Base-by-base conservation (phyloP, 23 tunicate genomes). In the Clavelina lepadiformis region DNA sequence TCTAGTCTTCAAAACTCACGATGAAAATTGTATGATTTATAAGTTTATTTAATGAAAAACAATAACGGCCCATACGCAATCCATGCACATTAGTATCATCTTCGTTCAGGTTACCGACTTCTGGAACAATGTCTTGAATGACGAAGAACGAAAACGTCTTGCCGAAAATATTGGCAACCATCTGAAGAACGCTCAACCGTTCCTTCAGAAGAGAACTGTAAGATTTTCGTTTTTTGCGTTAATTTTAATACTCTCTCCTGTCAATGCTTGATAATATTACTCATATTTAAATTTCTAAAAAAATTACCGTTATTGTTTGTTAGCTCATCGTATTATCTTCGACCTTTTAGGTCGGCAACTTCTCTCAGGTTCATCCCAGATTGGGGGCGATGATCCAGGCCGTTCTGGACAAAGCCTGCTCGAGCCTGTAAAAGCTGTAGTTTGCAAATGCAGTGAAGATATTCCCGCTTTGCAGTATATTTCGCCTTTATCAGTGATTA, bases 151-250 rank as follows among this genome's bases (percentile, higher is more conserved):
- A 24, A 63, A 71, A 41, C 73, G 97, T 33, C 47, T 89, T 74
- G 97, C 97, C 38, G 91, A 81, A 63, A 89, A 89, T 65, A 81
- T 89, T 55, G 97, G 91, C 27, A 85, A 74, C 33, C 97, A 89
- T 51, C 21, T 89, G 89, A 89, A 81, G 51, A 65, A 56, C 52
- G 97, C 97, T 33, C 97, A 89, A 53, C 83, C 80, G 30, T 89
- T 89, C 51, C 55, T 89, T n/a, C 83, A 65, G 36, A 69, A 89
- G 79, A 52, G 97, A 56, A 65, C 88, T 36, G 97, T 89, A 81
- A 75, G 80, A 61, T 6, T 18, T 53, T 18, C 59, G 21, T 13
- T 20, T 6, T 6, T 13, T 11, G 59, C 20, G 18, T 6, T 53
- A 6, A 13, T 11, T n/a, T 22, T 20, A 13, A 13, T 18, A 53